Conservation (phyloP, 2,113 vertebrate species). For the Diadophis punctatus region DNA sequence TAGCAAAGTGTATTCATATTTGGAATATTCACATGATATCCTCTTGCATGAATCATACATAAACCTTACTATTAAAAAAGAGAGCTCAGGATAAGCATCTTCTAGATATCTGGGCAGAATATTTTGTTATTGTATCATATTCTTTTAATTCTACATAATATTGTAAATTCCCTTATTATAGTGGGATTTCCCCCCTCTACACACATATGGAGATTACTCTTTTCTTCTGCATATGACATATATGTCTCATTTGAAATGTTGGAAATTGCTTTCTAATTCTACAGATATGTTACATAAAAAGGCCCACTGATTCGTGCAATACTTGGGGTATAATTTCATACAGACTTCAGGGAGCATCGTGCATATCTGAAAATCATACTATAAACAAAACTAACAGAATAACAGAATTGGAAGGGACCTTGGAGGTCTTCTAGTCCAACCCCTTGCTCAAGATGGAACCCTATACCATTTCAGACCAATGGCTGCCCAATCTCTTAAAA, state of each 20-base stretch:
- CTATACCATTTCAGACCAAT: too few species aligned
- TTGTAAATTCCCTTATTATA: conserved; percentile 36
- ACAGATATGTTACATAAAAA: neutral
- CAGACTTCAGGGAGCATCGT: neutral
- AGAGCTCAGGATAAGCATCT: accelerated
- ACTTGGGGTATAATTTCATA: neutral
- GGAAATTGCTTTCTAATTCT: neutral
- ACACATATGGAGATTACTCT: neutral
- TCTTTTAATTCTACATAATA: conserved; percentile 41
- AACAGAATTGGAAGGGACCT: too few species aligned
- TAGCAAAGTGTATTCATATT: neutral
- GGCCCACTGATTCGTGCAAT: neutral
- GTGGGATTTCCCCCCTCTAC: neutral
- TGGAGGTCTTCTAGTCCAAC: too few species aligned
- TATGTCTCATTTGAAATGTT: neutral
- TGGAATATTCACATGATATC: neutral
- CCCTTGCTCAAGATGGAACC: too few species aligned
- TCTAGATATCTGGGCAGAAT: conserved; percentile 4
- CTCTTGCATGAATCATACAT: neutral
- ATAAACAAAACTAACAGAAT: neutral
- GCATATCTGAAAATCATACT: neutral
- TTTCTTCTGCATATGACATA: neutral
- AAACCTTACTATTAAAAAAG: neutral
- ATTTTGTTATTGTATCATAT: conserved; percentile 33
- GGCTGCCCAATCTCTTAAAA: too few species aligned